Percentiles rank a stretch among this genome's conserved stretches.
Evolutionary conservation across 2,113 vertebrate species (phyloP).

Genomic region (Petrocephalus microphthalmus): DNA sequence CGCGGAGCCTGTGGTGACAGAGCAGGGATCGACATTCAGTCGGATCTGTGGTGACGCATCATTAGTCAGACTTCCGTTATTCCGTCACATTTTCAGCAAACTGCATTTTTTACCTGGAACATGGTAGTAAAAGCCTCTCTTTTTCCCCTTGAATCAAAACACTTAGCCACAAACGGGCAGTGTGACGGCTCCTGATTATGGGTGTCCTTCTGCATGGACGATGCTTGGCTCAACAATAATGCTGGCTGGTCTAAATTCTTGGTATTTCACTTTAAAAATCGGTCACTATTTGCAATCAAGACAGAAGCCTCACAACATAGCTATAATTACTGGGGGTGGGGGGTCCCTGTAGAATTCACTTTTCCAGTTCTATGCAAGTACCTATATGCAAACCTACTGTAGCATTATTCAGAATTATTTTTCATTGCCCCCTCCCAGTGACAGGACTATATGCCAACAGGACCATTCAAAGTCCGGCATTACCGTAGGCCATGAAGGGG

Average conservation of each 20-base stretch:
- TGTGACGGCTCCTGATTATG: not conserved
- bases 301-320: not conserved
- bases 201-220: not conserved
- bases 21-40: not conserved
- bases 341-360: not conserved
- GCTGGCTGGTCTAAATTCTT: not conserved
- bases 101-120: not conserved
- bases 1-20: slow-evolving; percentile 72
- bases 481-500: slow-evolving; percentile 96
- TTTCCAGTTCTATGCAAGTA: not conserved
- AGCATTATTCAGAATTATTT: not conserved
- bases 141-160: not conserved
- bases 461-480: slow-evolving; percentile 32
- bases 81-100: not conserved
- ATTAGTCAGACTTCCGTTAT: not conserved
- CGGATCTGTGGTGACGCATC: not conserved
- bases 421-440: not conserved
- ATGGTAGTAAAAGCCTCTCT: not conserved
- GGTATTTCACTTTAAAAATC: not conserved
- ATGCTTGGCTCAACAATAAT: not conserved
- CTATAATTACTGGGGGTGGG: too few species aligned
- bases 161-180: not conserved
- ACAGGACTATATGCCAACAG: not conserved
- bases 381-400: not conserved
- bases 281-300: not conserved